Conservation (phyloP, 1,140 invertebrate species). For the Temnothorax nylanderi region DNA sequence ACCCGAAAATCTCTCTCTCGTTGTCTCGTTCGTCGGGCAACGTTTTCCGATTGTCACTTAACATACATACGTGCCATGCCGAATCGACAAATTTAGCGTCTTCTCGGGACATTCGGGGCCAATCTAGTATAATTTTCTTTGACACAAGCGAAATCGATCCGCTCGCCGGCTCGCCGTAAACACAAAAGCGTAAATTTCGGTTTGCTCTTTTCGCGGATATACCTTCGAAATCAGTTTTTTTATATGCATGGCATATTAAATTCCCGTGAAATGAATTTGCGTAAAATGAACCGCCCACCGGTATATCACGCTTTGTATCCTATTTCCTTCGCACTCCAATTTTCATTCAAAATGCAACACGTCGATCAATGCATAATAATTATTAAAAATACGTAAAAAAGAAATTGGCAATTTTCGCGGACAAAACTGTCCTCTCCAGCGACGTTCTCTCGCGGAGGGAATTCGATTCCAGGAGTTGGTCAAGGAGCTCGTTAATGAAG, state of each 20-base stretch:
- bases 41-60: slow-evolving; percentile 9
- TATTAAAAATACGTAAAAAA: background rate
- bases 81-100: slow-evolving; percentile 18
- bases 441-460: background rate
- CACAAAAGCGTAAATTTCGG: background rate
- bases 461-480: background rate
- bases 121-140: slow-evolving; percentile 27
- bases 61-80: background rate
- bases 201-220: background rate
- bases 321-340: background rate
- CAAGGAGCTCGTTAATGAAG: background rate
- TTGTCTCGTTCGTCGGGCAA: slow-evolving; percentile 2
- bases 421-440: background rate
- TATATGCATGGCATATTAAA: slow-evolving; percentile 30
- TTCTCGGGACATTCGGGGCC: slow-evolving; percentile 1
- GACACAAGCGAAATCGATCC: slow-evolving; percentile 31
- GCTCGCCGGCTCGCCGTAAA: background rate
- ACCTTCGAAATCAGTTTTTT: slow-evolving; percentile 7
- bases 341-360: background rate
- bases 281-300: background rate
- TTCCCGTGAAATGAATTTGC: slow-evolving; percentile 27
- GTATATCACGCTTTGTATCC: background rate
- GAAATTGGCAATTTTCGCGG: background rate
- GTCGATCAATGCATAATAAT: background rate
- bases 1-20: slow-evolving; percentile 1